A percentile compares a stretch with the other conserved stretches of the same genome.
Evolutionary conservation across 2,113 vertebrate species (phyloP).

Genomic region (Trichechus manatus): DNA sequence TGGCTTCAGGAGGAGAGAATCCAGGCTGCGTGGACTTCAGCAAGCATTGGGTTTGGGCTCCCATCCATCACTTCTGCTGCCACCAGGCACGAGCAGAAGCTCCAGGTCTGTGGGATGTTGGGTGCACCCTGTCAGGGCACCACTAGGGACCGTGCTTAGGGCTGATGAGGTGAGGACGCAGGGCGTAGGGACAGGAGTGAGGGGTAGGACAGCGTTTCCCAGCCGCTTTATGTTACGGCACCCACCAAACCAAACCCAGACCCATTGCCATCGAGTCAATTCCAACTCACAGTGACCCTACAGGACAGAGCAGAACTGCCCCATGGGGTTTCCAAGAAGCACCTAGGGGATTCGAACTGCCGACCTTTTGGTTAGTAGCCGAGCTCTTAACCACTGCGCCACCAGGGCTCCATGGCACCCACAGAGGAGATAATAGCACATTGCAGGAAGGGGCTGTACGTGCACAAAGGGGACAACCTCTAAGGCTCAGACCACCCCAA

Average conservation of each 20-base stretch:
- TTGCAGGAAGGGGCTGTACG: not conserved
- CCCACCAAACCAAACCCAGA: too few species aligned
- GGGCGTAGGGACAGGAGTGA: not conserved
- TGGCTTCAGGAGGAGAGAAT: not conserved
- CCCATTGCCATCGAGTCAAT: too few species aligned
- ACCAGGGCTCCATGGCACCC: not conserved
- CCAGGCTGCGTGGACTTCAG: not conserved
- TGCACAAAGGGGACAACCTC: not conserved
- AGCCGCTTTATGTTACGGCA: not conserved
- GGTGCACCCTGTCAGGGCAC: not conserved
- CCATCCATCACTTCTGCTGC: not conserved
- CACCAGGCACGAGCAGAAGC: not conserved
- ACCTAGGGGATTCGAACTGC: too few species aligned
- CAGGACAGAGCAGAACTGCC: too few species aligned
- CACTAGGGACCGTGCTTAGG: not conserved
- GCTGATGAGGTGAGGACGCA: not conserved
- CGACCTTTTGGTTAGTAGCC: too few species aligned
- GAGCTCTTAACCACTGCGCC: too few species aligned
- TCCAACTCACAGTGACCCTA: too few species aligned
- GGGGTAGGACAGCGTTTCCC: too few species aligned
- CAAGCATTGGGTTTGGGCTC: not conserved
- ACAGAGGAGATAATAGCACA: not conserved
- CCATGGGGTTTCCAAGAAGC: too few species aligned
- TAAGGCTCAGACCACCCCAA: not conserved
- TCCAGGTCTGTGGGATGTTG: not conserved